phyloP scores from a whole-genome alignment of 2,797 vertebrate genomes.

The Paedocypris micromegethes region DNA sequence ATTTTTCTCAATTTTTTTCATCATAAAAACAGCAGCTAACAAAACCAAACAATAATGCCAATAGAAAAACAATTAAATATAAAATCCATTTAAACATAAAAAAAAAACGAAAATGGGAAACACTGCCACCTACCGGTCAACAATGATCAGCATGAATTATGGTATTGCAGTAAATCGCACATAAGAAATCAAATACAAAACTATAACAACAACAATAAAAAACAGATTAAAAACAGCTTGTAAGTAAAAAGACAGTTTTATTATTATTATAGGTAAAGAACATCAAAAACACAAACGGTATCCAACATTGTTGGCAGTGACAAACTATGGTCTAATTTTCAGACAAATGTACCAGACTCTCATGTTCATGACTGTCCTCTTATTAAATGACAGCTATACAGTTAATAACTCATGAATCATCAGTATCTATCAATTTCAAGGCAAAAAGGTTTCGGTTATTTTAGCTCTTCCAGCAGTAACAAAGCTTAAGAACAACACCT shows the following conservation, averaged over 20 bases:
- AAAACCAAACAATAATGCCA: constrained; percentile 1
- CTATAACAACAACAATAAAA: not conserved
- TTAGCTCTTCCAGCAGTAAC: constrained; percentile 1
- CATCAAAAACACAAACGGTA: constrained; percentile 12
- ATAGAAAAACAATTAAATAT: constrained; percentile 5
- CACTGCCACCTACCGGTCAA: constrained; percentile 32
- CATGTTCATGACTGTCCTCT: not conserved
- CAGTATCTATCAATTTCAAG: constrained; percentile 15
- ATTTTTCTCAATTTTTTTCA: too few relatives aligned
- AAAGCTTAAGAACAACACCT: constrained; percentile 17
- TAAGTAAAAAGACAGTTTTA: constrained; percentile 6
- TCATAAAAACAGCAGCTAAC: not conserved
- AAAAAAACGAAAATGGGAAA: constrained; percentile 8
- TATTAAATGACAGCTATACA: not conserved
- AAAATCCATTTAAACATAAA: not conserved
- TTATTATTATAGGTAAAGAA: constrained; percentile 27
- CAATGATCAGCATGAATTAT: not conserved
- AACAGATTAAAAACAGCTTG: too few relatives aligned
- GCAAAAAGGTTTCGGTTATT: constrained; percentile 21
- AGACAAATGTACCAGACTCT: constrained; percentile 3
- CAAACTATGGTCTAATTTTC: constrained; percentile 6
- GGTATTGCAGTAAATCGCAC: not conserved
- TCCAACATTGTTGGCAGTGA: constrained; percentile 25
- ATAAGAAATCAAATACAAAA: too few relatives aligned
- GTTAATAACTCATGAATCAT: not conserved